phyloP scores from a whole-genome alignment of 2,888 invertebrate genomes.

The Pristionchus entomophagus region DNA sequence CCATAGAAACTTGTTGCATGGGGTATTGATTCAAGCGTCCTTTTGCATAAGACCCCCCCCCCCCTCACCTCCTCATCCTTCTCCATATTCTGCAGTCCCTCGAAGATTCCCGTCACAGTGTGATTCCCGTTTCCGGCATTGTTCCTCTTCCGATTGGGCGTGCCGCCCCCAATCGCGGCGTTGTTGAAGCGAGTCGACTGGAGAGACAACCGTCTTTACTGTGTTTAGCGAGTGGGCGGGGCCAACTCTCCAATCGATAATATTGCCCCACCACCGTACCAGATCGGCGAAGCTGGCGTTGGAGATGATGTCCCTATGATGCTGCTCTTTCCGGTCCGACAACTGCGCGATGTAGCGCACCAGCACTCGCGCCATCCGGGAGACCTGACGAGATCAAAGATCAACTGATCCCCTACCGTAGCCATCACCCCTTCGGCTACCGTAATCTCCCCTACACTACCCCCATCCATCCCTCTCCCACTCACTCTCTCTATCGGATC shows the following conservation, averaged over 20 bases:
- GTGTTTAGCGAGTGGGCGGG: no score
- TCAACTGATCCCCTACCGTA: background rate
- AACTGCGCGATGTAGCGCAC: conserved; percentile 83
- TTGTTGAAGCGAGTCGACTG: background rate
- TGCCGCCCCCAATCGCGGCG: background rate
- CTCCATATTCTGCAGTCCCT: background rate
- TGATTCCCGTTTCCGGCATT: background rate
- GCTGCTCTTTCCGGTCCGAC: conserved; percentile 24
- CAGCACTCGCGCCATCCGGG: conserved; percentile 85
- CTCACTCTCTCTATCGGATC: conserved; percentile 90
- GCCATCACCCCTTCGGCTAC: background rate
- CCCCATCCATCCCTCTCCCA: background rate
- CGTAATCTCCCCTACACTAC: background rate
- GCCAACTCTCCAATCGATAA: no score
- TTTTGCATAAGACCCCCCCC: no score
- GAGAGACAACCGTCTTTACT: background rate
- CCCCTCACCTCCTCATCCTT: background rate
- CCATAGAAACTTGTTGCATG: no score
- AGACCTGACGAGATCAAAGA: conserved; percentile 49
- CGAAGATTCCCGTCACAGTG: background rate
- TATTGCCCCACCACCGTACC: background rate
- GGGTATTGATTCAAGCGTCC: no score
- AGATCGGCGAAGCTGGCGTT: background rate
- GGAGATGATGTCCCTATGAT: background rate
- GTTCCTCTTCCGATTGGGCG: background rate